A percentile compares a stretch with the other conserved stretches of the same genome.
These are phyloP conservation scores for Aporrectodea caliginosa DNA, from an alignment of 1,140 invertebrate genomes.

Conservation along the genomic window DNA sequence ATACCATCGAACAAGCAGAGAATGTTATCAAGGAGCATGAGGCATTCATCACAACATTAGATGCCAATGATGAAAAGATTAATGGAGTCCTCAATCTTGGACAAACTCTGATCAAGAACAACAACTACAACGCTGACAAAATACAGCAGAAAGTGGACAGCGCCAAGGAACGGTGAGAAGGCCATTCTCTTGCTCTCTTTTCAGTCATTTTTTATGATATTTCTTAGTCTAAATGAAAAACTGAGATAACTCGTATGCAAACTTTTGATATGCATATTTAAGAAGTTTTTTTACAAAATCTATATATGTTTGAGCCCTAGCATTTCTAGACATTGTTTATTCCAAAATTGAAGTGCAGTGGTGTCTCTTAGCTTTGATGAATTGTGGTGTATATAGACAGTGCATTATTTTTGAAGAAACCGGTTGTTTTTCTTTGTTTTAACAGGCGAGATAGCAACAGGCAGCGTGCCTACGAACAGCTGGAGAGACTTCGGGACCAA, in stretches of 20 bases:
- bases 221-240: too few relatives aligned
- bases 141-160: slow-evolving; percentile 93
- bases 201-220: too few relatives aligned
- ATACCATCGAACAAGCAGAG: slow-evolving; percentile 88
- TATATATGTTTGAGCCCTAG: too few relatives aligned
- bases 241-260: too few relatives aligned
- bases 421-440: neutral
- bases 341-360: too few relatives aligned
- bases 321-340: too few relatives aligned
- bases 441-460: slow-evolving; percentile 73
- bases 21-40: slow-evolving; percentile 95
- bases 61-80: slow-evolving; percentile 99
- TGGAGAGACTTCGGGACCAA: slow-evolving; percentile 91
- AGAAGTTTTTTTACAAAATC: too few relatives aligned
- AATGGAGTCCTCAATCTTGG: slow-evolving; percentile 91
- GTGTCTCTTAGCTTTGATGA: too few relatives aligned
- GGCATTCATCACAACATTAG: slow-evolving; percentile 98
- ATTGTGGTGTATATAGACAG: neutral
- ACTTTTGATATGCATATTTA: too few relatives aligned
- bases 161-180: slow-evolving; percentile 77
- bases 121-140: slow-evolving; percentile 85
- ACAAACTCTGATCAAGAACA: slow-evolving; percentile 78
- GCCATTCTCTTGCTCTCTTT: too few relatives aligned
- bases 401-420: neutral
- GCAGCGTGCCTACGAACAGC: slow-evolving; percentile 80